Base-by-base conservation (phyloP, 2,888 invertebrate species). In the Uropetala carovei region DNA sequence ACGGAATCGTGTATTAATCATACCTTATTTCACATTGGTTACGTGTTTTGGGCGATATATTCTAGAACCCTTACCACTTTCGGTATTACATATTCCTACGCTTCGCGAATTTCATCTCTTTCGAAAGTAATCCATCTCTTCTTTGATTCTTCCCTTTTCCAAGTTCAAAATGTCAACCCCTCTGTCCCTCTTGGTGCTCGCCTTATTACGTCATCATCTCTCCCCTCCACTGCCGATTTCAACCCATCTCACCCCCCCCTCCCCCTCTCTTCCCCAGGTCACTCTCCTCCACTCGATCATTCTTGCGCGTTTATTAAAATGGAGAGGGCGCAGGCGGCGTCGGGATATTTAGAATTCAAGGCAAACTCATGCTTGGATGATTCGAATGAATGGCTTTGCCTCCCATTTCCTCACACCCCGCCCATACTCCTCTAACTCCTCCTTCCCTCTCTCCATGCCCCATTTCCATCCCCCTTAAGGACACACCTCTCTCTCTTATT, bases 261-360 rank as follows among this genome's bases (percentile, higher is more conserved):
- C 57, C 85, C 59, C 89, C 84, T 75, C 92, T 11, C 56, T 64
- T n/a, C 27, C 4, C 82, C 82, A 82, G 43, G 22, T 9, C 86
- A 5, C 60, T 13, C 58, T 22, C 43, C 18, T n/a, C 57, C 82
- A 43, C 92, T 60, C 81, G 82, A 81, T 81, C 82, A 75, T 83
- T 92, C 81, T 81, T 81, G 82, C 58, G 82, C 92, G 82, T 92
- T 92, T 75, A 92, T 92, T 92, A 92, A 92, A 81, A 92, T 81
- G 81, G 59, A 81, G 27, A 83, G 82, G 75, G 58, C 22, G 86
- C 59, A 86, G 86, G 22, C 56, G 56, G 86, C 22, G 60, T 16
- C 86, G 68, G 92, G 92, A 58, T 92, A 92, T 92, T 92, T 92
- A 92, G 82, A 92, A 92, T 92, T 92, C 92, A 92, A 92, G 82